These are phyloP conservation scores for Penaeus vannamei DNA, from an alignment of 1,140 invertebrate species.

Conservation along the genomic window DNA sequence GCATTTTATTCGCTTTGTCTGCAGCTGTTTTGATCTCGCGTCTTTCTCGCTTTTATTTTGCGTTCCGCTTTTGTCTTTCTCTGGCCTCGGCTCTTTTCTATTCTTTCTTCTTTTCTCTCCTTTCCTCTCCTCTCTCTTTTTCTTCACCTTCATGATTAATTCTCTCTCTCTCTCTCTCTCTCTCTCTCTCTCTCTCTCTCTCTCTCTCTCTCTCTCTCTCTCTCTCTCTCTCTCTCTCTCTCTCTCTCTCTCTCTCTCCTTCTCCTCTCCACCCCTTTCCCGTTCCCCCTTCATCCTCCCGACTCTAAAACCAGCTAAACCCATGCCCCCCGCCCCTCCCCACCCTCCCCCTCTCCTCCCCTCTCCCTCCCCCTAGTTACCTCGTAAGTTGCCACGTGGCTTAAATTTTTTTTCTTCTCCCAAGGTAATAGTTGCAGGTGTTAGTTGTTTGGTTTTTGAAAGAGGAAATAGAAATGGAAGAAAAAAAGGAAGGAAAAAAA, in stretches of 20 bases:
- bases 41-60: too few species aligned
- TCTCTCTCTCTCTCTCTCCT: neutral
- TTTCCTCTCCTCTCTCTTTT: neutral
- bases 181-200: conserved; percentile 24
- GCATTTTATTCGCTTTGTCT: too few species aligned
- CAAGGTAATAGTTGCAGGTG: too few species aligned
- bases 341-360: conserved; percentile 12
- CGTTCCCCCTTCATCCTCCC: neutral
- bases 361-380: neutral
- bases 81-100: too few species aligned
- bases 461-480: neutral
- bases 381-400: too few species aligned
- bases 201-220: neutral
- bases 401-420: too few species aligned
- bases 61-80: too few species aligned
- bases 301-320: neutral
- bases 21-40: too few species aligned
- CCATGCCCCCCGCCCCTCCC: neutral
- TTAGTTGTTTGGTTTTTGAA: too few species aligned
- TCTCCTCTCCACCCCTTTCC: neutral
- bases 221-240: neutral
- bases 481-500: neutral
- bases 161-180: conserved; percentile 30
- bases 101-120: too few species aligned
- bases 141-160: neutral